Conservation (phyloP, 1,140 invertebrate species). For the Anastrepha obliqua region DNA sequence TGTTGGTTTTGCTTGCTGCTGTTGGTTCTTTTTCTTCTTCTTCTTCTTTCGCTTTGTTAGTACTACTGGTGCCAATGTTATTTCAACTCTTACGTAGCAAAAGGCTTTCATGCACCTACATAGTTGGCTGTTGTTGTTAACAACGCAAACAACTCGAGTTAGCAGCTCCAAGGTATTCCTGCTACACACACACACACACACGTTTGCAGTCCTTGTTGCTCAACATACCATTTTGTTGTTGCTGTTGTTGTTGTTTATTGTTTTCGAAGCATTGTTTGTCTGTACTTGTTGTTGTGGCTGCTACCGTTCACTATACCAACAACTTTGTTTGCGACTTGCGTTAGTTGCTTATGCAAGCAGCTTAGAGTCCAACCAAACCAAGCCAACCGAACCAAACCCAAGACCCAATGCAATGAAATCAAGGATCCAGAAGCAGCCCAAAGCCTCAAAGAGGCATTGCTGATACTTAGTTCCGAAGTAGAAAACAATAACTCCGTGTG, state of each 20-base stretch:
- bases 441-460: no score
- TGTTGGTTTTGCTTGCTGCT: background rate
- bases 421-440: background rate
- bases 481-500: conserved; percentile 19
- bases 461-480: background rate
- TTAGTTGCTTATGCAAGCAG: conserved; percentile 31
- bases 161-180: background rate
- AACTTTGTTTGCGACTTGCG: background rate
- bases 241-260: conserved; percentile 1
- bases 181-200: background rate
- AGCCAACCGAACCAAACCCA: background rate
- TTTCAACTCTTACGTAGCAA: background rate
- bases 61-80: conserved; percentile 18
- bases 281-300: background rate
- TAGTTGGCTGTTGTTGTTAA: conserved; percentile 6
- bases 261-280: background rate
- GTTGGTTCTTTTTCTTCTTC: background rate
- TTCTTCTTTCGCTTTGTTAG: background rate
- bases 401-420: background rate
- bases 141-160: conserved; percentile 29
- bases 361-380: conserved; percentile 4
- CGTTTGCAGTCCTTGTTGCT: background rate
- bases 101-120: background rate
- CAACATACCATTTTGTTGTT: background rate
- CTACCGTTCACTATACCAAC: background rate